Evolutionary conservation across 2,113 vertebrate genomes (phyloP).

Genomic region (Cariama cristata): DNA sequence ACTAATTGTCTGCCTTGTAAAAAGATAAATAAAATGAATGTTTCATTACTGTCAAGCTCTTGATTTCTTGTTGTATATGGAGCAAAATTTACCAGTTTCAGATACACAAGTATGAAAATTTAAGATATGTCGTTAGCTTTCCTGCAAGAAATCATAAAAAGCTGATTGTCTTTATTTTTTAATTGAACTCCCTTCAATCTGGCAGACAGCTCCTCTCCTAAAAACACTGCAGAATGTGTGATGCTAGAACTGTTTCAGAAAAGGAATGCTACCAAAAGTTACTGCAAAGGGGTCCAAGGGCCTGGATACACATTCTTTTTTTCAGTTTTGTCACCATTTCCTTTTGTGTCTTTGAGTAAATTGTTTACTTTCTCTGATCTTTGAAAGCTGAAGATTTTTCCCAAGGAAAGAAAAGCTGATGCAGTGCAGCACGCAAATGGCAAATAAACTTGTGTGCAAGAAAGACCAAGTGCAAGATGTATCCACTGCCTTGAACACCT

Average conservation of each 20-base stretch:
- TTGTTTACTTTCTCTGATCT: neutral
- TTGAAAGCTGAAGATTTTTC: neutral
- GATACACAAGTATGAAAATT: constrained; percentile 69
- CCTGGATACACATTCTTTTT: neutral
- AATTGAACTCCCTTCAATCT: constrained; percentile 53
- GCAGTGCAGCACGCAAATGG: neutral
- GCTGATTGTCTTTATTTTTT: constrained; percentile 63
- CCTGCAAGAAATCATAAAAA: constrained; percentile 54
- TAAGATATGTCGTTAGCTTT: constrained; percentile 71
- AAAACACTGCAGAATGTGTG: neutral
- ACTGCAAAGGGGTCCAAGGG: neutral
- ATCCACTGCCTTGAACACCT: neutral
- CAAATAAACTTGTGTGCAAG: neutral
- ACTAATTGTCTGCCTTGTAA: constrained; percentile 80
- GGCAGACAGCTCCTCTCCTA: constrained; percentile 19
- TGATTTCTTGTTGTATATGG: constrained; percentile 73
- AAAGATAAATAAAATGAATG: constrained; percentile 79
- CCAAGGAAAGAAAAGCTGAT: neutral
- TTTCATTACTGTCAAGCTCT: constrained; percentile 75
- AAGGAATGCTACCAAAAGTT: neutral
- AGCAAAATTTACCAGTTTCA: constrained; percentile 74
- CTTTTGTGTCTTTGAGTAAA: neutral
- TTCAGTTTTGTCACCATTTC: neutral
- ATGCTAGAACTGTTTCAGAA: neutral
- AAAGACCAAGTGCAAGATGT: neutral